These are phyloP conservation scores for Lepidotrigona ventralis DNA, from an alignment of 1,140 invertebrate species.

Conservation along the genomic window DNA sequence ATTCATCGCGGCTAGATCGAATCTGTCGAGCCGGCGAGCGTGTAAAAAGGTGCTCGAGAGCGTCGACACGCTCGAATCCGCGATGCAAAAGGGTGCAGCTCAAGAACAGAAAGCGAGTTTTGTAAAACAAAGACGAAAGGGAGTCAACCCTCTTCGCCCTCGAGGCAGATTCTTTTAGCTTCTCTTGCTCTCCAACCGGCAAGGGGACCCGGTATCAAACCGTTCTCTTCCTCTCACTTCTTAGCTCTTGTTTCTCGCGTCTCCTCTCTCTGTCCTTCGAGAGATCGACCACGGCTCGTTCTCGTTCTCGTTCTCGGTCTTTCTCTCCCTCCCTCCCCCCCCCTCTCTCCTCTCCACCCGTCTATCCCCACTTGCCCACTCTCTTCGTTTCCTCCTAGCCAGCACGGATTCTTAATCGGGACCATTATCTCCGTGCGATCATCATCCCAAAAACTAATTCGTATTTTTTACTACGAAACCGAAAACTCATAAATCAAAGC, in stretches of 20 bases:
- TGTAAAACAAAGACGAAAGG: conserved; percentile 64
- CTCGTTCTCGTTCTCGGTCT: background rate
- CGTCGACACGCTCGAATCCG: conserved; percentile 33
- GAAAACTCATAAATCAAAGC: conserved; percentile 80
- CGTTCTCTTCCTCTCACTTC: background rate
- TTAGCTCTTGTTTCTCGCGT: too few relatives aligned
- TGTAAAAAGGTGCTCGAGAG: background rate
- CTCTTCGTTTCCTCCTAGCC: conserved; percentile 55
- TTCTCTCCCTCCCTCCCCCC: conserved; percentile 13
- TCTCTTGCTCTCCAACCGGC: conserved; percentile 8
- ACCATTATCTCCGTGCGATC: conserved; percentile 79
- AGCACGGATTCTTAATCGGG: conserved; percentile 78
- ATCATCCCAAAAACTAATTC: conserved; percentile 80
- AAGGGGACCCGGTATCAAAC: conserved; percentile 26
- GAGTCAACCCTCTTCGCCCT: conserved; percentile 61
- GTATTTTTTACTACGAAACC: conserved; percentile 79
- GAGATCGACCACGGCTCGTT: background rate
- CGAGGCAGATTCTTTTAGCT: conserved; percentile 53
- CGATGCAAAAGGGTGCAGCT: conserved; percentile 57
- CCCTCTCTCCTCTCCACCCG: too few relatives aligned
- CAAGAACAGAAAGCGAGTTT: conserved; percentile 50
- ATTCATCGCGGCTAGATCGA: conserved; percentile 1
- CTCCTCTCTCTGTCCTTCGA: background rate
- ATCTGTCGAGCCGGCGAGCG: background rate
- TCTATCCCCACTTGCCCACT: conserved; percentile 39